A percentile compares a stretch with the other conserved stretches of the same genome.
phyloP scores from a whole-genome alignment of 2,797 vertebrate species.

The Pseudocheirus occidentalis region DNA sequence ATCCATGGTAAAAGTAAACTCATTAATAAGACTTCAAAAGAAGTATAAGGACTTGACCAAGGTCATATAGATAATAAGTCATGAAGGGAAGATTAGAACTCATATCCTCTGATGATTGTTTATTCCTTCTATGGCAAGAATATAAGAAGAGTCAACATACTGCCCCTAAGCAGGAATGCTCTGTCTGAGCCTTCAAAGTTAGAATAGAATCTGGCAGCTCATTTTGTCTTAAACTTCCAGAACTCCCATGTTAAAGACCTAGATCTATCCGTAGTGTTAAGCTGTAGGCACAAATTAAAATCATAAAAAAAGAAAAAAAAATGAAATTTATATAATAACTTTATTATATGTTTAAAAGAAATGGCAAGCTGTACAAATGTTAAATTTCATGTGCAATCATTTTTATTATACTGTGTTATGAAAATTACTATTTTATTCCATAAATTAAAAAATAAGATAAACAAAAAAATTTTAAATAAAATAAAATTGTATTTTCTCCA shows the following conservation, averaged over 20 bases:
- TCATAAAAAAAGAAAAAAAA: neutral
- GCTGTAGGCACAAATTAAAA: conserved; percentile 20
- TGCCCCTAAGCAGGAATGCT: conserved; percentile 5
- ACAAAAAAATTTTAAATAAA: no score
- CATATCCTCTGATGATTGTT: neutral
- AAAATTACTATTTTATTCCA: neutral
- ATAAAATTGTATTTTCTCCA: neutral
- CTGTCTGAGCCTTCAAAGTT: neutral
- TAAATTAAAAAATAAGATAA: neutral
- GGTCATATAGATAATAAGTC: neutral
- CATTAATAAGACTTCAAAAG: neutral
- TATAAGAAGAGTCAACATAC: neutral
- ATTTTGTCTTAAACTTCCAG: neutral
- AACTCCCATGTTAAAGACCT: neutral
- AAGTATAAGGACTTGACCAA: neutral
- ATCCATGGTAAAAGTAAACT: neutral
- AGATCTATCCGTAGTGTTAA: conserved; percentile 9
- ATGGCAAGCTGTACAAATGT: neutral
- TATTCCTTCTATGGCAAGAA: conserved; percentile 45
- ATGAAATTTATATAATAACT: neutral
- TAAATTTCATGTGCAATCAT: neutral
- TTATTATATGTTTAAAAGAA: neutral
- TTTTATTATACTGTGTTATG: neutral
- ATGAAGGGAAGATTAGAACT: neutral
- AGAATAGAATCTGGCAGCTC: neutral